Conservation (phyloP, 2,113 vertebrate genomes). For the Petaurus breviceps region DNA sequence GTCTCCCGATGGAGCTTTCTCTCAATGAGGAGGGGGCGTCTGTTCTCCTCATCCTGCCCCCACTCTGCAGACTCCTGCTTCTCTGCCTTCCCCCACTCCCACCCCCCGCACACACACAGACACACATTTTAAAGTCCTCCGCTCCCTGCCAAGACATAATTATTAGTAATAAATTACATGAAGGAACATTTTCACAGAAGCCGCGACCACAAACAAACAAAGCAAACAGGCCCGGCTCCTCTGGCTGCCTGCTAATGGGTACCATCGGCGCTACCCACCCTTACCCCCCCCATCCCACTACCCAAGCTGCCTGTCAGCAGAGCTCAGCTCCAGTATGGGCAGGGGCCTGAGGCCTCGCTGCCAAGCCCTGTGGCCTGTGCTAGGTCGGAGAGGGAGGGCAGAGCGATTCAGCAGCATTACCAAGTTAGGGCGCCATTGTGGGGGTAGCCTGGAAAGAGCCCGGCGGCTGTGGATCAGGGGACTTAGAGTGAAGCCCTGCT, state of each 20-base stretch:
- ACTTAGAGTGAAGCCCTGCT: not conserved
- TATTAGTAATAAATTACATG: slow-evolving; percentile 34
- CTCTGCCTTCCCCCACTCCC: not conserved
- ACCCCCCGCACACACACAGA: not conserved
- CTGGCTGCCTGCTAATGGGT: slow-evolving; percentile 26
- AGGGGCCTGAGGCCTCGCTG: not conserved
- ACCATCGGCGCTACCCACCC: not conserved
- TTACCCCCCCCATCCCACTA: not conserved
- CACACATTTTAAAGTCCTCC: not conserved
- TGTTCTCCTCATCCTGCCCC: not conserved
- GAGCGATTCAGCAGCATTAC: too few species aligned
- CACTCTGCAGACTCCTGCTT: not conserved
- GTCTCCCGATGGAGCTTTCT: not conserved
- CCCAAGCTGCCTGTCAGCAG: not conserved
- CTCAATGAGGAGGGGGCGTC: too few species aligned
- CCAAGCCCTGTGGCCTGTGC: not conserved
- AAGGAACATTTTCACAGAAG: slow-evolving; percentile 48
- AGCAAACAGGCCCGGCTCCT: not conserved
- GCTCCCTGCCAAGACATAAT: not conserved
- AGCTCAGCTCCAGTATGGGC: not conserved
- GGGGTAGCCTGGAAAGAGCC: not conserved
- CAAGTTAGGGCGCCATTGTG: not conserved
- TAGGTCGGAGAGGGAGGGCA: too few species aligned
- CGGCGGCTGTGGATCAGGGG: too few species aligned
- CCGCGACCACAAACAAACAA: not conserved